Evolutionary conservation across 92 coral and sea anemone genomes (phyloP).

Genomic region (Epizoanthus scotinus): DNA sequence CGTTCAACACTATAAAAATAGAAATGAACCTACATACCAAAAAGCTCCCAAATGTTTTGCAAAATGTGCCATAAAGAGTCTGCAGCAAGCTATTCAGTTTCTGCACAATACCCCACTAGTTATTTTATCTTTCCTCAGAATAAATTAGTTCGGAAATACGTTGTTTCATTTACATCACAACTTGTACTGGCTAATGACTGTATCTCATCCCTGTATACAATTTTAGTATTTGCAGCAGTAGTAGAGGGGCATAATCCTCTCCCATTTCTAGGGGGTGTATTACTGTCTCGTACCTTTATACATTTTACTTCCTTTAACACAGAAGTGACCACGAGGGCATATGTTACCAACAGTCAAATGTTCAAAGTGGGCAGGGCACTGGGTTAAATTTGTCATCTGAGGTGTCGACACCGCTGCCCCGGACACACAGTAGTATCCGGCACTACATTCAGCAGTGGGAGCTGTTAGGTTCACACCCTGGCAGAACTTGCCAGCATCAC

Average conservation of each 20-base stretch:
- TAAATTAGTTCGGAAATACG: too few species aligned
- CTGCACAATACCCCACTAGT: too few species aligned
- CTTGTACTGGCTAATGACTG: too few species aligned
- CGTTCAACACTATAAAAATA: too few species aligned
- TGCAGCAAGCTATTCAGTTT: too few species aligned
- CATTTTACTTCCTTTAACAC: conserved; percentile 64
- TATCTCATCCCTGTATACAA: background rate
- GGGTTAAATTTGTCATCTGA: conserved; percentile 90
- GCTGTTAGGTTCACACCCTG: conserved; percentile 81
- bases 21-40: too few species aligned
- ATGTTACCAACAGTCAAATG: conserved; percentile 81
- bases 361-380: conserved; percentile 86
- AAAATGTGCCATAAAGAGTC: too few species aligned
- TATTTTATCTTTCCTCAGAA: too few species aligned
- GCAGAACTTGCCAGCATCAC: conserved; percentile 91
- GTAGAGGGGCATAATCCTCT: too few species aligned
- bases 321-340: conserved; percentile 92
- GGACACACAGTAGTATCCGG: conserved; percentile 91
- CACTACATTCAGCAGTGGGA: conserved; percentile 81
- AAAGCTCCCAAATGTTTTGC: too few species aligned
- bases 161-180: too few species aligned
- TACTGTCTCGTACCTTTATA: conserved; percentile 64
- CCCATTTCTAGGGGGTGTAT: background rate
- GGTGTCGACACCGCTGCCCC: conserved; percentile 88
- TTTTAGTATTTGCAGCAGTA: too few species aligned